Base-by-base conservation (phyloP, 2,113 vertebrate genomes). In the Alethe castanea region DNA sequence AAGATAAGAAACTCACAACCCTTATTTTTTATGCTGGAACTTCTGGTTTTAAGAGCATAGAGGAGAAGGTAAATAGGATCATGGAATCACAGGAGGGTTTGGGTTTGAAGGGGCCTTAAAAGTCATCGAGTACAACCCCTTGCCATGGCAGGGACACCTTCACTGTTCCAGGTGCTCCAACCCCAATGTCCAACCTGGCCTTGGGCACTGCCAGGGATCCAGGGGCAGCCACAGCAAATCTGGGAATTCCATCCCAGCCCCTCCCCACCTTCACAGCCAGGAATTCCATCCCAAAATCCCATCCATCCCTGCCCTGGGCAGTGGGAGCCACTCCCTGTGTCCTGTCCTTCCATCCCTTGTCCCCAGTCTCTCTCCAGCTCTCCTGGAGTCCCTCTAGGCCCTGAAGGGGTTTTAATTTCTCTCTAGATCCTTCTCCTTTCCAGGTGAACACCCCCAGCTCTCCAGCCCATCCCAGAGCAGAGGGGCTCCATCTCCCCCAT, bases 271-370 rank as follows among this genome's bases (percentile, higher is more conserved):
- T n/a, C n/a, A n/a, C n/a, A n/a, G n/a, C n/a, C n/a, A n/a, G n/a
- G n/a, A n/a, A n/a, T n/a, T n/a, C n/a, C n/a, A n/a, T n/a, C n/a
- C n/a, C n/a, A n/a, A n/a, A n/a, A 16, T 45, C 44, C 59, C 50
- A 65, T 17, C 54, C 1, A 19, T 0, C 1, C 12, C 54, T 69
- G 5, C 38, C 28, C 10, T 19, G 9, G 14, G 1, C 73, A 54
- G 0, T 14, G 5, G 2, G 1, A 71, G 52, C 44, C 86, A n/a
- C 18, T 18, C 42, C 44, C 36, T 14, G 6, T 38, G 36, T 59
- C 12, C 77, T 81, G 77, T n/a, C 52, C 22, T 23, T 73, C 44
- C 45, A 59, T 2, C 3, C 72, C 60, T 38, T 74, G 45, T 67
- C 24, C 36, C 19, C 6, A 45, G 23, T 40, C 38, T 53, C 53